Conservation (phyloP, 2,888 invertebrate species). For the Ichneumoninae sp. region DNA sequence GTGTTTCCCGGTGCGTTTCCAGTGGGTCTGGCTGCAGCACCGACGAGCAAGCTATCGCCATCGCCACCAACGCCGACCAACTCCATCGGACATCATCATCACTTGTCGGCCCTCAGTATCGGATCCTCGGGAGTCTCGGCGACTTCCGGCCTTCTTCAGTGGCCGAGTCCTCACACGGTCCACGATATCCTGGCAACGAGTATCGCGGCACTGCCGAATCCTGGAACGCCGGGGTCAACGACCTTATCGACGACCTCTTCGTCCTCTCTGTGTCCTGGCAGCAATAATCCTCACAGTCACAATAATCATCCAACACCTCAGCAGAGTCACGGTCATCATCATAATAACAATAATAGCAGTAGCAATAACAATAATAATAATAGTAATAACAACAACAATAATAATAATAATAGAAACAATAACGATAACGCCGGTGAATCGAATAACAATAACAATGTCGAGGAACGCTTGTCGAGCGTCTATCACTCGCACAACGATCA, state of each 20-base stretch:
- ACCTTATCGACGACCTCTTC: slow-evolving; percentile 71
- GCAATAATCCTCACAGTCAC: slow-evolving; percentile 74
- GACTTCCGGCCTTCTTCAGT: slow-evolving; percentile 74
- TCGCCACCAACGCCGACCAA: slow-evolving; percentile 82
- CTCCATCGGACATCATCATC: slow-evolving; percentile 70
- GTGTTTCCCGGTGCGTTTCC: slow-evolving; percentile 71
- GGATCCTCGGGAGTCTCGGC: slow-evolving; percentile 82
- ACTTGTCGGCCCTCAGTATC: slow-evolving; percentile 22
- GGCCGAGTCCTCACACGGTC: slow-evolving; percentile 83
- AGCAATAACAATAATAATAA: slow-evolving; percentile 49
- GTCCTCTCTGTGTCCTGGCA: slow-evolving; percentile 74
- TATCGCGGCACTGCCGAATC: slow-evolving; percentile 72
- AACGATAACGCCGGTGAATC: slow-evolving; percentile 36
- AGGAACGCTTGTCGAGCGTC: slow-evolving; percentile 66
- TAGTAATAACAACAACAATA: slow-evolving; percentile 60
- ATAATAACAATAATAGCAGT: slow-evolving; percentile 47
- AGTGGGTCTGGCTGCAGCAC: slow-evolving; percentile 84
- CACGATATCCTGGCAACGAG: slow-evolving; percentile 81
- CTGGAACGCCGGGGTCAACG: slow-evolving; percentile 69
- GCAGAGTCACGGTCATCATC: slow-evolving; percentile 52
- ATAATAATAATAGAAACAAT: slow-evolving; percentile 59
- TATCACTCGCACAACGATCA: slow-evolving; percentile 64
- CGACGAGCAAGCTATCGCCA: slow-evolving; percentile 80
- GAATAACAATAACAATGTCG: slow-evolving; percentile 53
- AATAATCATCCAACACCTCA: slow-evolving; percentile 51